Base-by-base conservation (phyloP, 2,113 vertebrate genomes). In the Oenanthe oenanthe region DNA sequence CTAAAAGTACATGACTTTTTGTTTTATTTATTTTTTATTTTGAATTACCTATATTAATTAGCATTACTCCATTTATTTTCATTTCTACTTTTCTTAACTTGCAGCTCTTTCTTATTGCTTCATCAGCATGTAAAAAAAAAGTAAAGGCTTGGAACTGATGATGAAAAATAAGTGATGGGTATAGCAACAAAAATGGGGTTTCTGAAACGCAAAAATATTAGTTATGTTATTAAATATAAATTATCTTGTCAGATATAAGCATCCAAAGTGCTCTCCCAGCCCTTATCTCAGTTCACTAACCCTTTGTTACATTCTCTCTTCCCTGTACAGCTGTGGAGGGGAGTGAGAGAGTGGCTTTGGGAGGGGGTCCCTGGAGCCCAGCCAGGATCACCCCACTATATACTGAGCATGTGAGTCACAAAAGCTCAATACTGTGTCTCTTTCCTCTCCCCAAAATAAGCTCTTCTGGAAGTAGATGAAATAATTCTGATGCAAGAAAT, bases 281-380 rank as follows among this genome's bases (percentile, higher is more conserved):
- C 36, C 43, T 58, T 34, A 48, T 40, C 29, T 65, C 8, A 20
- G 58, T 13, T 43, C 36, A 58, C 9, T 17, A 67, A 32, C 8
- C 20, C 38, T 51, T 67, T 21, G 7, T 60, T 68, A 32, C 3
- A 36, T 60, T 51, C 66, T 26, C 7, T 60, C 14, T 60, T 57
- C 21, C 22, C 36, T 26, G 6, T 58, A 36, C 10, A 66, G 10
- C 25, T 50, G 21, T 21, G 31, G 43, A 76, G 26, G 26, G 17
- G 32, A 76, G 13, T 15, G 13, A 60, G 26, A 50, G 31, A 36
- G 53, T 0, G 0, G 13, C 21, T 67, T 21, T 67, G 38, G 8
- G 7, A 22, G 21, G 4, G 20, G 32, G 3, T 67, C 14, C 26
- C 36, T 45, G 72, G 26, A 76, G 36, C 15, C 26, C 38, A 68